Base-by-base conservation (phyloP, 2,888 invertebrate species). In the Belgica antarctica region DNA sequence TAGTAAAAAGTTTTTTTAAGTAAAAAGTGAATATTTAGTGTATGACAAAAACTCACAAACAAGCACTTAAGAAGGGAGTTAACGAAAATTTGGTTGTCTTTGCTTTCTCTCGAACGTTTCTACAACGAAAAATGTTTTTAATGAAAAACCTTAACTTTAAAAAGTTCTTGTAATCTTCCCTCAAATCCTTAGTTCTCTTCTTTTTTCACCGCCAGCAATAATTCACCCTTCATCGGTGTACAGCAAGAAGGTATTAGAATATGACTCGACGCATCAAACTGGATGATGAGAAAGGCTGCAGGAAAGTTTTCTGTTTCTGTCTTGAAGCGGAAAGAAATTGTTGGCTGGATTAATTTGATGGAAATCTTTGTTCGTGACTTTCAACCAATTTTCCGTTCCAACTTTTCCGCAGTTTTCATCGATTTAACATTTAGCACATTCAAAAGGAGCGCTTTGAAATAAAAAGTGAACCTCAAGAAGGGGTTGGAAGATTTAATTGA, bases 381-480 rank as follows among this genome's bases (percentile, higher is more conserved):
- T 47, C 22, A 24, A 22, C 36, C 19, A 36, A 34, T 41, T 34
- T 36, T 24, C 17, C 7, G 12, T n/a, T 61, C 28, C n/a, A n/a
- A n/a, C n/a, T n/a, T n/a, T n/a, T n/a, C n/a, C n/a, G 27, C 22
- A 22, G 25, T 24, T 47, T 66, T 47, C 41, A 66, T 66, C 65
- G 65, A 66, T 66, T 66, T 66, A 66, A 66, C 41, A 66, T 66
- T 66, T 41, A 24, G 28, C 41, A 41, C 41, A 41, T 66, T 46
- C 19, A 34, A 62, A 66, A 22, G 52, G 52, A 5, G 41, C n/a
- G n/a, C n/a, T n/a, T 31, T 31, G 7, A 31, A 31, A 31, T 17
- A 52, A 52, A 7, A 52, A 52, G 12, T 8, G 41, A 52, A 52
- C 22, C 22, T 52, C 41, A 22, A 8, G 25, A 27, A 61, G 27